Conservation (phyloP, 2,797 vertebrate genomes). For the Characodon lateralis region DNA sequence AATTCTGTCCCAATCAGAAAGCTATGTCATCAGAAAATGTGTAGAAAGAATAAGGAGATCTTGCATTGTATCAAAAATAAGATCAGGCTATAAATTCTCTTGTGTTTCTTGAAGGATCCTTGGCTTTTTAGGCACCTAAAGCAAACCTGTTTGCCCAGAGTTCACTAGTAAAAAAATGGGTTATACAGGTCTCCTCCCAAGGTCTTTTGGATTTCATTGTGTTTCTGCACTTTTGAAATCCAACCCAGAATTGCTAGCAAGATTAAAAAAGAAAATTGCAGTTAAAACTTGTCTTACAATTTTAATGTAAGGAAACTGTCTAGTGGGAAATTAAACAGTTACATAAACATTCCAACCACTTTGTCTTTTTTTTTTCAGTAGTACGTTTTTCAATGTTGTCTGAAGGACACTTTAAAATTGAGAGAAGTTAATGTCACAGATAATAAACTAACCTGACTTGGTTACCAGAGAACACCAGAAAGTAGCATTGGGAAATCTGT, state of each 20-base stretch:
- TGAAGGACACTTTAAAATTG: neutral
- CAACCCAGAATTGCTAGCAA: no score
- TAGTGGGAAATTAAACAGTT: no score
- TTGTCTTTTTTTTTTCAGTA: neutral
- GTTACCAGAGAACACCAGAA: neutral
- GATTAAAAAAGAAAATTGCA: neutral
- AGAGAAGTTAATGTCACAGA: neutral
- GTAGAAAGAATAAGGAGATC: no score
- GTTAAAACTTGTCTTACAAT: neutral
- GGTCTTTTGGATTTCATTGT: no score
- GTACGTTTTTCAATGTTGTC: neutral
- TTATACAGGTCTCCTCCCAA: no score
- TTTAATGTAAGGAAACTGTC: neutral
- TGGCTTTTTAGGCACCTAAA: no score
- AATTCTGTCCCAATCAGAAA: neutral
- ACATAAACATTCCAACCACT: neutral
- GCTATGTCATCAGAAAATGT: neutral
- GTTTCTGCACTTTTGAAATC: no score
- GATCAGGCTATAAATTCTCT: no score
- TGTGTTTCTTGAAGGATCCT: no score
- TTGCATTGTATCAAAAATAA: no score
- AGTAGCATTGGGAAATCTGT: neutral
- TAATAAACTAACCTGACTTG: neutral
- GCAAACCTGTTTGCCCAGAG: no score
- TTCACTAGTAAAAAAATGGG: no score